Evolutionary conservation across 1,140 invertebrate species (phyloP), one percentile per base, ranked within the genome.

Genomic region (Panulirus ornatus): DNA sequence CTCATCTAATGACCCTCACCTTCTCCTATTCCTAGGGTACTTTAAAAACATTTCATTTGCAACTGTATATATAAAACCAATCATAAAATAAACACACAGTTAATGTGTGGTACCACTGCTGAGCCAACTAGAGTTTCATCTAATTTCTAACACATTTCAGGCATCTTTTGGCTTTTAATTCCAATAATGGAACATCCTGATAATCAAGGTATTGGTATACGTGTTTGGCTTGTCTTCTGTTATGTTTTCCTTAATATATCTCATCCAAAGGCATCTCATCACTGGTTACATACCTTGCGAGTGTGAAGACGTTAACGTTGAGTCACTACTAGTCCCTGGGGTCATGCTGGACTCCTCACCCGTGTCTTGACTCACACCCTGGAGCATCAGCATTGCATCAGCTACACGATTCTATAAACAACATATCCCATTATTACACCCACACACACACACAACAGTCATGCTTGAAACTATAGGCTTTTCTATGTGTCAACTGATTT

Each of bases 361-460:
- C 5, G 54, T 70, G 38, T 84, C 83, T 27, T 63, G 66, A 70
- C 83, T 84, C 16, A 34, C 66, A 42, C 83, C 83, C 66, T 84
- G 83, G 54, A 84, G 44, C 83, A 84, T 70, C 63, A 84, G 66
- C 83, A 84, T 84, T 70, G 83, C 83, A 84, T 84, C 63, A 40
- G 83, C 83, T 44, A 70, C 83, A 42, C 83, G 54, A 84, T 70
- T 84, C 83, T 84, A 63, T 42, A 84, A 84, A 14, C 34, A 34
- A 36, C 51, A 58, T 42, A 78, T 27, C 58, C 58, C 27, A 66
- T 66, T 66, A 66, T 66, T 66, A 66, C 58, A 66, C 58, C 58
- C 58, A 66, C 58, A 66, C 58, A 30, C 58, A 66, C 58, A 66
- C 58, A 66, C 58, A 66, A 5, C 22, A 30, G 58, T 27, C 58